These are phyloP conservation scores for Aleiodes leptofemur DNA, from an alignment of 2,888 invertebrate species.

Conservation along the genomic window DNA sequence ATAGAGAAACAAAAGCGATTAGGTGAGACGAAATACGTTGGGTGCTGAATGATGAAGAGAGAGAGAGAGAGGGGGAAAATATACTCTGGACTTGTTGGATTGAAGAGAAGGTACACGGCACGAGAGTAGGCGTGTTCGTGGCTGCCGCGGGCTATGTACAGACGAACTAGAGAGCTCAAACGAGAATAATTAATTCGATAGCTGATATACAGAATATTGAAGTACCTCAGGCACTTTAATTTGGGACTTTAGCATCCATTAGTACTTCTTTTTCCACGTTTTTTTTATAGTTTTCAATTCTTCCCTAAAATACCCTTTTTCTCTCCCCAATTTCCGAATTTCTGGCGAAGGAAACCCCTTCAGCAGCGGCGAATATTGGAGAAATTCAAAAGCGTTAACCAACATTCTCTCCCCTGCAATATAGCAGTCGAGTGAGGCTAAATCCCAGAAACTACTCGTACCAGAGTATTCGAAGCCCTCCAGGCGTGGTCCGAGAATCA, in stretches of 20 bases:
- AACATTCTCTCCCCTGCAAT: conserved; percentile 32
- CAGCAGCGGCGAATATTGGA: too few species aligned
- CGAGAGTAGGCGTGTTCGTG: conserved; percentile 55
- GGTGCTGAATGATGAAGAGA: conserved; percentile 10
- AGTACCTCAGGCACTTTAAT: conserved; percentile 19
- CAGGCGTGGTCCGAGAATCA: conserved; percentile 67
- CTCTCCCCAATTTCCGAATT: conserved; percentile 2
- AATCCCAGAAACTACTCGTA: conserved; percentile 21
- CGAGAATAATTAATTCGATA: conserved; percentile 45
- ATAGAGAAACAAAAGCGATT: conserved; percentile 50
- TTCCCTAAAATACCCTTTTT: conserved; percentile 59
- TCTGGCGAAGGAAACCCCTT: not conserved
- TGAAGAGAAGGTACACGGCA: conserved; percentile 38
- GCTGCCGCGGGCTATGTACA: conserved; percentile 49
- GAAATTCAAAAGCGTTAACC: too few species aligned
- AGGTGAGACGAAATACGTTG: conserved; percentile 47
- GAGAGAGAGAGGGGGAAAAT: conserved; percentile 15
- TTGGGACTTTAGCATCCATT: conserved; percentile 10
- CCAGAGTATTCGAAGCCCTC: conserved; percentile 41
- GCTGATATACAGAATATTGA: conserved; percentile 35
- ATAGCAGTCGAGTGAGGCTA: conserved; percentile 14
- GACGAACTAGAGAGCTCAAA: conserved; percentile 28
- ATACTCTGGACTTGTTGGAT: conserved; percentile 31
- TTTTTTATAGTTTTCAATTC: not conserved
- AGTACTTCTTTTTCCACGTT: not conserved